Evolutionary conservation across 2,888 invertebrate genomes (phyloP).

Genomic region (Eupithecia pulchellata): DNA sequence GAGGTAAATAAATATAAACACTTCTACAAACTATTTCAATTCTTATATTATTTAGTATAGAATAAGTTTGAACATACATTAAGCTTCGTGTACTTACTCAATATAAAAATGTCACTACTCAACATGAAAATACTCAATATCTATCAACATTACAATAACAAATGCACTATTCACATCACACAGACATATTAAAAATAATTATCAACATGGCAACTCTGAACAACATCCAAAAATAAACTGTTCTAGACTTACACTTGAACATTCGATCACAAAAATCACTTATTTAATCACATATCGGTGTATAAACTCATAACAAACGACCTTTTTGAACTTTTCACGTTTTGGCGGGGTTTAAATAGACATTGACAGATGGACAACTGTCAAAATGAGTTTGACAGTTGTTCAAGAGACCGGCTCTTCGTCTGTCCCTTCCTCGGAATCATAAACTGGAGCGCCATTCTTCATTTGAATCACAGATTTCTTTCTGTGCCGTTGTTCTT

Average conservation of each 20-base stretch:
- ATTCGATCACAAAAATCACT: constrained; percentile 69
- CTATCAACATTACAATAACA: constrained; percentile 64
- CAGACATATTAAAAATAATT: constrained; percentile 48
- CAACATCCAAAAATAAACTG: constrained; percentile 58
- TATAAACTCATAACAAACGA: constrained; percentile 13
- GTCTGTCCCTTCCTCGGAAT: constrained; percentile 87
- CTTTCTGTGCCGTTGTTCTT: constrained; percentile 83
- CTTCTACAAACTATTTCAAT: background rate
- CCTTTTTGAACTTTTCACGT: constrained; percentile 12
- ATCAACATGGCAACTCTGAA: constrained; percentile 73
- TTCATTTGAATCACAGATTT: constrained; percentile 86
- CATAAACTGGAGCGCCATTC: constrained; percentile 83
- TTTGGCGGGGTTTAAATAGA: constrained; percentile 55
- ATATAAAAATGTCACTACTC: constrained; percentile 27
- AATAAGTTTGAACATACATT: constrained; percentile 13
- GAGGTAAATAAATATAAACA: background rate
- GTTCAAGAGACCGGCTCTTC: constrained; percentile 87
- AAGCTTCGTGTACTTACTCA: constrained; percentile 13
- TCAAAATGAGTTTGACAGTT: constrained; percentile 49
- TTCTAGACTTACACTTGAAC: constrained; percentile 48
- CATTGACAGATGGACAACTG: constrained; percentile 40
- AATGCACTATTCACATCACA: constrained; percentile 70
- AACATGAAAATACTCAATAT: constrained; percentile 66
- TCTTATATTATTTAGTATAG: constrained; percentile 6
- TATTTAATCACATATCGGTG: constrained; percentile 47